Conservation (phyloP, 2,113 vertebrate species). For the Pelvicachromis taeniatus region DNA sequence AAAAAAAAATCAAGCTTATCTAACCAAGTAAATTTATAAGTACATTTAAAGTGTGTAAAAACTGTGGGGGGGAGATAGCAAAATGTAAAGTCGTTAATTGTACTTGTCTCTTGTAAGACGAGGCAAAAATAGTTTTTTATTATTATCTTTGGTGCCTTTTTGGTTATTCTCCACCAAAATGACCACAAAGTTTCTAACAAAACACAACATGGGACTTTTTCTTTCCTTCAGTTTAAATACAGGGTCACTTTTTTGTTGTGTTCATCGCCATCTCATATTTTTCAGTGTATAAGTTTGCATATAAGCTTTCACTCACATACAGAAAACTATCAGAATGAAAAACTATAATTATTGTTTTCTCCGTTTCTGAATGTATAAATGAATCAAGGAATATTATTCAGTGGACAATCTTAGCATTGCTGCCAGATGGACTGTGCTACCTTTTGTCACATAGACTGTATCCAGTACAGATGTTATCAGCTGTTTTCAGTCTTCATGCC, state of each 20-base stretch:
- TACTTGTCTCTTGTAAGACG: not conserved
- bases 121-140: not conserved
- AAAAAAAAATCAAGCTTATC: not conserved
- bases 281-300: no score
- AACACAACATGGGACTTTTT: not conserved
- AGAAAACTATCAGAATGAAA: not conserved
- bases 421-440: not conserved
- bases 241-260: not conserved
- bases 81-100: not conserved
- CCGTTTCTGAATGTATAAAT: not conserved
- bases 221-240: not conserved
- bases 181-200: not conserved
- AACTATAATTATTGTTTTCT: not conserved
- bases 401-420: not conserved
- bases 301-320: not conserved
- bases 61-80: not conserved
- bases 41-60: not conserved
- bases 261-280: not conserved
- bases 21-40: rapidly evolving
- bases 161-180: not conserved
- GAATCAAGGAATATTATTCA: not conserved
- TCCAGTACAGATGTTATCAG: not conserved
- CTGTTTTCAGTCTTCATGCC: not conserved
- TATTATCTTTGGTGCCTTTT: not conserved
- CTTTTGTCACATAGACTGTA: not conserved